Conservation (phyloP, 2,797 vertebrate genomes). For the Danio kyathit region DNA sequence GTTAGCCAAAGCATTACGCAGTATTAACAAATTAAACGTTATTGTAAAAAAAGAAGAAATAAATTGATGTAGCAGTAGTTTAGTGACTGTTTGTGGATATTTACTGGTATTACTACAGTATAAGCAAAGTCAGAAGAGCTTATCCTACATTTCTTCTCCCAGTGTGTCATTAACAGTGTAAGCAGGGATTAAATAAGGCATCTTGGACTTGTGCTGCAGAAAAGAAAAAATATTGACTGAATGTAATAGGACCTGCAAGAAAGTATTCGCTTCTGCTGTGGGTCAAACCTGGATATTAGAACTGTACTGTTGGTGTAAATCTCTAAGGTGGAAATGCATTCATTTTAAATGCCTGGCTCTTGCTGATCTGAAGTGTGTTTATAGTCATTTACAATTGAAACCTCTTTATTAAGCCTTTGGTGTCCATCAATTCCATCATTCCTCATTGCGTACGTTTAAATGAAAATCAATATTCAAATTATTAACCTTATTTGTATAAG, state of each 20-base stretch:
- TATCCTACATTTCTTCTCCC: slow-evolving; percentile 40
- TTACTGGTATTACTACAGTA: slow-evolving; percentile 10
- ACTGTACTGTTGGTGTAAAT: background rate
- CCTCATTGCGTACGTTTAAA: too few relatives aligned
- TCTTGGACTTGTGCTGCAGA: background rate
- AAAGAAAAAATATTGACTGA: slow-evolving; percentile 22
- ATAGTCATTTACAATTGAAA: slow-evolving; percentile 6
- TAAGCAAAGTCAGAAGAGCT: background rate
- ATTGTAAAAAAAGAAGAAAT: background rate
- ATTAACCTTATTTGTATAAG: too few relatives aligned
- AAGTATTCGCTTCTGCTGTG: slow-evolving; percentile 2
- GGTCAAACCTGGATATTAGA: slow-evolving; percentile 40
- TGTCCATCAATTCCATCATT: slow-evolving; percentile 34
- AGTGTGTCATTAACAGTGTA: slow-evolving; percentile 47
- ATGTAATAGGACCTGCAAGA: slow-evolving; percentile 14
- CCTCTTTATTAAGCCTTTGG: slow-evolving; percentile 11
- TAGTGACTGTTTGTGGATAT: slow-evolving; percentile 29
- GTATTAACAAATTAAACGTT: too few relatives aligned
- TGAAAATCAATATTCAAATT: too few relatives aligned
- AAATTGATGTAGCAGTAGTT: background rate
- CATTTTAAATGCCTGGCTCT: background rate
- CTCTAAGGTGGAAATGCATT: slow-evolving; percentile 5
- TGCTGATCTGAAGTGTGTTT: background rate
- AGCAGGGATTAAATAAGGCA: slow-evolving; percentile 52
- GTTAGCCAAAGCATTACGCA: too few relatives aligned